Base-by-base conservation (phyloP, 2,113 vertebrate species). In the Megaceryle torquata region DNA sequence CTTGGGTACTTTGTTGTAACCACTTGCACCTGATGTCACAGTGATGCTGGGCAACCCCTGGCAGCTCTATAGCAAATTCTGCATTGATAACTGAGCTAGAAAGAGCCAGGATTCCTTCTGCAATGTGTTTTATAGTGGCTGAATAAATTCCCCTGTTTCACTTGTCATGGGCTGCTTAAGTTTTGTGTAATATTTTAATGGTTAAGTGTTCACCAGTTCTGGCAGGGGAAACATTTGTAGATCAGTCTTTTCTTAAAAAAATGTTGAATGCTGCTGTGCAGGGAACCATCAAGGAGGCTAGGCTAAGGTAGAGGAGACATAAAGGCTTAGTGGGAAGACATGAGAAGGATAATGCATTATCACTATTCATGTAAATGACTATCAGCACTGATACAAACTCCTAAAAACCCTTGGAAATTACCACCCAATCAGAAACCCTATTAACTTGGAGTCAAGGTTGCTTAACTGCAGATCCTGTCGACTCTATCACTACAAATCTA, bases 391-490 rank as follows among this genome's bases (percentile, higher is more conserved):
- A 90, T 96, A 95, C 48, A 94, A 95, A 95, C 64, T 96, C 76
- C 82, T 93, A 86, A 92, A 96, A 95, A 26, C 50, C 28, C 46
- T 70, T 86, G 88, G 83, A 97, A 96, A 95, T 96, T 92, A 89
- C 74, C 26, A 93, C 57, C 89, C 89, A 92, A 82, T 95, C 91
- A 96, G 64, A 95, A 95, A 91, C 91, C 53, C 77, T 95, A 89
- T 95, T 95, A 95, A 95, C 77, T 91, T 93, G 74, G 70, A 96
- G 96, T 97, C 96, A 95, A 87, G 88, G 93, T 94, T 97, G 92
- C 90, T 96, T 93, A 97, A 89, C 92, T 96, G 92, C 74, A 79
- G 77, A 88, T 89, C 33, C 61, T 91, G 91, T 96, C 96, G 93
- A 69, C 90, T 95, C 92, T 86, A 39, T 97, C 92, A 91, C 86